Percentiles rank a stretch among this genome's conserved stretches.
Evolutionary conservation across 2,113 vertebrate species (phyloP).

Genomic region (Chaenocephalus aceratus): DNA sequence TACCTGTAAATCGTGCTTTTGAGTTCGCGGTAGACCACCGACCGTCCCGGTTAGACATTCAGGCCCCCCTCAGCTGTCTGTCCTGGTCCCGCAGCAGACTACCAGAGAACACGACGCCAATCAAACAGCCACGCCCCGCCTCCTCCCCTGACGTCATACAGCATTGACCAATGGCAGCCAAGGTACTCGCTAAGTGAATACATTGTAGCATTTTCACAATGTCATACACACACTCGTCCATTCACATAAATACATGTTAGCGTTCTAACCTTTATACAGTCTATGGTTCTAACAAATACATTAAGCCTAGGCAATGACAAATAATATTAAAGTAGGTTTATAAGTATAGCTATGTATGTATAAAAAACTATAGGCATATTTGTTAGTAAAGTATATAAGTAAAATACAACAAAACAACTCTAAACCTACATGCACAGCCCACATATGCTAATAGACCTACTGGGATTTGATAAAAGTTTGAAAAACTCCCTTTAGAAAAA

Average conservation of each 20-base stretch:
- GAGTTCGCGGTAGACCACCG: constrained; percentile 50
- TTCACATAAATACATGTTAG: constrained; percentile 41
- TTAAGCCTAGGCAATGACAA: too few species aligned
- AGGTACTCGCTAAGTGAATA: neutral
- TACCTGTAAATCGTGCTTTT: constrained; percentile 62
- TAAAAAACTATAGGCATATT: too few species aligned
- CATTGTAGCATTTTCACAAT: constrained; percentile 32
- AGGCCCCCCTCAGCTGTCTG: constrained; percentile 71
- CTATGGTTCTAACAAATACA: neutral
- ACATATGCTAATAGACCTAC: neutral
- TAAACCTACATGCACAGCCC: neutral
- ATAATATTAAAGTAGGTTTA: neutral
- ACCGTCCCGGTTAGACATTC: constrained; percentile 75
- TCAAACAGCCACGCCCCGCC: constrained; percentile 69
- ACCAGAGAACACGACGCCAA: constrained; percentile 73
- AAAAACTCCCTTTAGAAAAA: neutral
- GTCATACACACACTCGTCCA: constrained; percentile 23
- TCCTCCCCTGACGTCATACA: neutral
- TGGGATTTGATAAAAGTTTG: neutral
- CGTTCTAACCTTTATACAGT: too few species aligned
- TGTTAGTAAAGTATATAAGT: too few species aligned
- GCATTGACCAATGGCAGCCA: constrained; percentile 53
- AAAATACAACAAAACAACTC: neutral
- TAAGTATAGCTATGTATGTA: too few species aligned
- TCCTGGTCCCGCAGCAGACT: constrained; percentile 81